Evolutionary conservation across 2,888 invertebrate genomes (phyloP), one percentile per base, ranked within the genome.

Genomic region (Hydropsyche betteni): DNA sequence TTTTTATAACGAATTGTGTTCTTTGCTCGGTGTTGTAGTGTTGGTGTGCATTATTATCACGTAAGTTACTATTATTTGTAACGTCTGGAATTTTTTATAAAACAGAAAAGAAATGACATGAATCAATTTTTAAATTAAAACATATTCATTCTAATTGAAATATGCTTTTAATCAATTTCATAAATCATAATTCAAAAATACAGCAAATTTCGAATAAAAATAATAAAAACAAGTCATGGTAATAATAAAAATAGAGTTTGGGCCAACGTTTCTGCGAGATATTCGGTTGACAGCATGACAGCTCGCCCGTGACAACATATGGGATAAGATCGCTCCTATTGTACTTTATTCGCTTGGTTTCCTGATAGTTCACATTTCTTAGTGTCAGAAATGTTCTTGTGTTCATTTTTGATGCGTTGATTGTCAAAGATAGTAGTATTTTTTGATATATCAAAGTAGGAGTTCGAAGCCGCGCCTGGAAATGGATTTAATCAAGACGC

Each of bases 401-500:
- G 24, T 34, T 61, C 24, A 61, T 12, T 4, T 8, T 24, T 61
- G 34, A 33, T 33, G 5, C 24, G 33, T 61, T 34, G 34, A 38
- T 34, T 12, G n/a, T 8, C 8, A 3, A 68, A 12, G 5, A 68
- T 68, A 36, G 68, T 12, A 2, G 68, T n/a, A 3, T 34, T 8
- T 68, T 34, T 68, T 36, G 16, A 24, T 8, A 16, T 58, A 8
- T 24, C 4, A 58, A 16, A 5, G 24, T 5, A 58, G 44, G 16
- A 16, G 24, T 4, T 58, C 24, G 58, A 58, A 24, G 34, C 64
- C 34, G 64, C 36, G 12, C 34, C 36, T 34, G 12, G n/a, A 61
- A 52, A 72, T 72, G 72, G 72, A 72, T 38, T 44, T 72, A 6
- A 72, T 72, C 38, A 72, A 72, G 38, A 72, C 72, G 16, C 72